Conservation (phyloP, 2,888 invertebrate species). For the Marronus borbonicus region DNA sequence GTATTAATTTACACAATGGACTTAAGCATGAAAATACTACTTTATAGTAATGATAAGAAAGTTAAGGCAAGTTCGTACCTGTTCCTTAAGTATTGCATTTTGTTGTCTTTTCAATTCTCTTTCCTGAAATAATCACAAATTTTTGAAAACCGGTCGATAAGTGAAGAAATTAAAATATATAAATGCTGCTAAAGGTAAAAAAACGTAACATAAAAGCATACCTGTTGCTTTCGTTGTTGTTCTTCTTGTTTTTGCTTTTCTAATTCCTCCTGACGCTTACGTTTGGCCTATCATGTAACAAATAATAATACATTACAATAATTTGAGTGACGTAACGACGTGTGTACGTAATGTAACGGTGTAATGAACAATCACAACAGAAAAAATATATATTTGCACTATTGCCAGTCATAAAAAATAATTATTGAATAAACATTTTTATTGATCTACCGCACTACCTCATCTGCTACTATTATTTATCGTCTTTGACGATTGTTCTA, state of each 20-base stretch:
- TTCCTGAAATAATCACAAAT: slow-evolving; percentile 79
- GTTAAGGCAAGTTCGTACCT: slow-evolving; percentile 76
- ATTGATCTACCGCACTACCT: too few species aligned
- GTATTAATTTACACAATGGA: slow-evolving; percentile 51
- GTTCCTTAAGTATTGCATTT: slow-evolving; percentile 90
- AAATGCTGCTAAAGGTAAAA: slow-evolving; percentile 17
- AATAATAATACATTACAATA: slow-evolving; percentile 68
- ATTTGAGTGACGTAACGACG: slow-evolving; percentile 27
- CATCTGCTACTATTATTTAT: too few species aligned
- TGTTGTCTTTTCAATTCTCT: slow-evolving; percentile 93
- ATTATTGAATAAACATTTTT: too few species aligned
- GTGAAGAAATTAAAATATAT: slow-evolving; percentile 28
- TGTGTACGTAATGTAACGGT: too few species aligned
- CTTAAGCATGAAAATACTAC: slow-evolving; percentile 50
- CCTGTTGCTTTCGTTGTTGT: slow-evolving; percentile 89
- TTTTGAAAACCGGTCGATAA: neutral
- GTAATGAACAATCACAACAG: too few species aligned
- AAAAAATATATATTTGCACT: too few species aligned
- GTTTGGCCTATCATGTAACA: slow-evolving; percentile 82
- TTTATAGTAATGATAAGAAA: slow-evolving; percentile 33
- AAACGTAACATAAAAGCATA: slow-evolving; percentile 64
- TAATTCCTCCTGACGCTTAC: slow-evolving; percentile 88
- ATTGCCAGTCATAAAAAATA: too few species aligned
- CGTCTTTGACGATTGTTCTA: too few species aligned
- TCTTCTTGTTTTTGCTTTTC: slow-evolving; percentile 90